These are phyloP conservation scores for Junonia oenone DNA, from an alignment of 2,888 invertebrate genomes.

Conservation along the genomic window DNA sequence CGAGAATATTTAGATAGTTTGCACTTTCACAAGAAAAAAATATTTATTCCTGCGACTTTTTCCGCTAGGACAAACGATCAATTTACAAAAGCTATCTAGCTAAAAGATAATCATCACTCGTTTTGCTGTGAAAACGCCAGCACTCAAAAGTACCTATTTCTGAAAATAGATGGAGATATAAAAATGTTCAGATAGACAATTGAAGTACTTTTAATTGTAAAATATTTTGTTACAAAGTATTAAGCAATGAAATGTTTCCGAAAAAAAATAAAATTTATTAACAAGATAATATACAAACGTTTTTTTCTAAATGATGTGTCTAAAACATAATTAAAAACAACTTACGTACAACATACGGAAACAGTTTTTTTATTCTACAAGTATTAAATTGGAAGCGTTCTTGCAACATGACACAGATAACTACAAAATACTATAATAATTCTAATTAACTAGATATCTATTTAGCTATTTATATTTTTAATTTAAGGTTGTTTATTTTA, in stretches of 20 bases:
- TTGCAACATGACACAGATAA: background rate
- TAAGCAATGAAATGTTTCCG: background rate
- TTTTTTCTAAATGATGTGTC: background rate
- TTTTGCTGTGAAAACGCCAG: slow-evolving; percentile 82
- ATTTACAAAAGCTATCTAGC: slow-evolving; percentile 77
- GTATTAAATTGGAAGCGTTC: slow-evolving; percentile 22
- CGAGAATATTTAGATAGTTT: slow-evolving; percentile 64
- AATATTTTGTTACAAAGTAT: background rate
- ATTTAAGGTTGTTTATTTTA: too few species aligned
- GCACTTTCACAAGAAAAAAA: slow-evolving; percentile 72
- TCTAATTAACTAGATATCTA: background rate
- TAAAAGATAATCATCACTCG: slow-evolving; percentile 83
- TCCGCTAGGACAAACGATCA: slow-evolving; percentile 66
- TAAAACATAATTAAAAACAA: slow-evolving; percentile 12
- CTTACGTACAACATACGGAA: slow-evolving; percentile 27
- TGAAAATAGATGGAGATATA: slow-evolving; percentile 86
- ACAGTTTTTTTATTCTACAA: slow-evolving; percentile 22
- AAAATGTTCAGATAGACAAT: slow-evolving; percentile 70
- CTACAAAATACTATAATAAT: background rate
- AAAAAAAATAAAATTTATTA: background rate
- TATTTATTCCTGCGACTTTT: slow-evolving; percentile 64
- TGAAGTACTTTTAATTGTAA: slow-evolving; percentile 42
- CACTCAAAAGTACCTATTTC: slow-evolving; percentile 84
- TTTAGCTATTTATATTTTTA: background rate
- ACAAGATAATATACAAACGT: background rate